Percentiles rank a stretch among this genome's conserved stretches.
Evolutionary conservation across 2,888 invertebrate species (phyloP).

Genomic region (Morpho achilles): DNA sequence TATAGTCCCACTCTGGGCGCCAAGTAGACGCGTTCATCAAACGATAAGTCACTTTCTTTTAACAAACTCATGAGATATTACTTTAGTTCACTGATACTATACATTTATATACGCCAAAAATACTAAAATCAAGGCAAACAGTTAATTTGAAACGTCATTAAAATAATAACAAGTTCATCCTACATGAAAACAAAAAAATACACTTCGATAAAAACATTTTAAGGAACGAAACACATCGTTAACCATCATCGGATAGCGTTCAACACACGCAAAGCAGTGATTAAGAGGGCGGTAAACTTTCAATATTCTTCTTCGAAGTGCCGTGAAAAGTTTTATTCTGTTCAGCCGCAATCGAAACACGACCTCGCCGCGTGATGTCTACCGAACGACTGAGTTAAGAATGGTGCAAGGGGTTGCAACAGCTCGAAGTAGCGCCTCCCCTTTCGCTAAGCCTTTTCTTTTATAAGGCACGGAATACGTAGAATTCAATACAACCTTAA

Average conservation of each 20-base stretch:
- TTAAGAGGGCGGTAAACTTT: constrained; percentile 55
- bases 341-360: constrained; percentile 36
- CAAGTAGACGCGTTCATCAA: constrained; percentile 6
- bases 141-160: constrained; percentile 14
- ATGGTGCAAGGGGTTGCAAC: constrained; percentile 43
- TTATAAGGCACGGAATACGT: constrained; percentile 47
- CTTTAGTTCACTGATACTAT: no score
- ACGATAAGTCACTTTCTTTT: background rate
- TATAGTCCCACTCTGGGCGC: constrained; percentile 14
- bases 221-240: constrained; percentile 51
- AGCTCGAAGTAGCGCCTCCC: constrained; percentile 52
- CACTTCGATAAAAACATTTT: constrained; percentile 32
- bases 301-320: constrained; percentile 55
- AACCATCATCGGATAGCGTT: constrained; percentile 49
- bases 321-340: constrained; percentile 70
- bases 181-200: constrained; percentile 22
- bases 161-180: constrained; percentile 23
- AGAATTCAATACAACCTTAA: constrained; percentile 50
- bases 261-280: constrained; percentile 68
- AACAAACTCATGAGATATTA: no score
- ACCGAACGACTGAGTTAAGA: constrained; percentile 54
- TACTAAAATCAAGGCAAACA: constrained; percentile 3
- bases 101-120: background rate
- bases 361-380: constrained; percentile 43
- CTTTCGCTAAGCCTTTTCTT: constrained; percentile 54